Evolutionary conservation across 2,113 vertebrate species (phyloP), one percentile per base, ranked within the genome.

Genomic region (Perccottus glenii): DNA sequence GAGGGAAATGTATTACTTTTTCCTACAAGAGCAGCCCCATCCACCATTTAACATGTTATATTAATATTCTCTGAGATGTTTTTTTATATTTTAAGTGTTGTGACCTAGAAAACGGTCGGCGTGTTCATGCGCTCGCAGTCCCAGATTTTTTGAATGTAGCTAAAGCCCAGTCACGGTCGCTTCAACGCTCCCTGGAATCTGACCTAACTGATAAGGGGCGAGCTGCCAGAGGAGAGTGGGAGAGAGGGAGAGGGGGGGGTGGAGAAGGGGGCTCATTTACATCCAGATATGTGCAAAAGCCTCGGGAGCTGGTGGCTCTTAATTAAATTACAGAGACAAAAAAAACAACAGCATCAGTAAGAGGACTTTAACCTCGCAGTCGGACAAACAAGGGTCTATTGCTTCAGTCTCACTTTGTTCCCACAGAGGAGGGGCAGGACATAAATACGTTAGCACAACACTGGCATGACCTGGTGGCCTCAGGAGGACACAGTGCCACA

Each of bases 261-360:
- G 6, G 6, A 2, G 27, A 27, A 35, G 38, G 57, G 57, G 49
- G 80, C 82, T 81, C 66, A 80, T 73, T 70, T 70, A 57, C 78
- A 79, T 73, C 78, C 76, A 75, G 77, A 73, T 72, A 76, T 52
- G 74, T 60, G 70, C 64, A 63, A 57, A 67, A 12, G 47, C 77
- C 68, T 64, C 35, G 1, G 67, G 75, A 73, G 67, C 75, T 61
- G 64, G 53, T 58, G 74, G 56, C 61, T 66, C 64, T 67, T 87
- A 87, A 91, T 88, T 84, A 78, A 86, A 87, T 89, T 84, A 82
- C 58, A 60, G 57, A 33, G 58, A 52, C 46, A 67, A 32, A 76
- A 72, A 72, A 78, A 69, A 33, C 62, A 48, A 55, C 64, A 49
- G 45, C 40, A 70, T 78, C 77, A 74, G 61, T 70, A 70, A 75